phyloP scores from a whole-genome alignment of 2,888 invertebrate species.

The Polia nebulosa region DNA sequence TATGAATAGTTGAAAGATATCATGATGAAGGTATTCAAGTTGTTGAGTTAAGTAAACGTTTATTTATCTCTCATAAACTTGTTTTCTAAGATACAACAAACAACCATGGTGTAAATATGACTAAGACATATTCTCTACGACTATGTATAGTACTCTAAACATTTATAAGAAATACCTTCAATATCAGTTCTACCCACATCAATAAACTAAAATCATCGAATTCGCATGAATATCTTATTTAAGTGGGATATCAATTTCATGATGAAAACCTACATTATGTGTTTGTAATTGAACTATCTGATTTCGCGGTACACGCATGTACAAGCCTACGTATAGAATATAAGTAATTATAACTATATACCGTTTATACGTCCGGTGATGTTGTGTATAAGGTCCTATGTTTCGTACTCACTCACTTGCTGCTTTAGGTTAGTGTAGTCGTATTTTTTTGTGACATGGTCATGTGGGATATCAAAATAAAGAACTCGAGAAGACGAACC shows the following conservation, averaged over 20 bases:
- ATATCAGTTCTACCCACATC: conserved; percentile 8
- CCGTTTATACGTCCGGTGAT: not conserved
- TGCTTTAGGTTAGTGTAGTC: too few relatives aligned
- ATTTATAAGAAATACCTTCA: not conserved
- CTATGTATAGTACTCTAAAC: not conserved
- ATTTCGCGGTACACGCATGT: not conserved
- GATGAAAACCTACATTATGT: conserved; percentile 9
- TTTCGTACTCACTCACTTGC: too few relatives aligned
- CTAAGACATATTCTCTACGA: not conserved
- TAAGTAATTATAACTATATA: not conserved
- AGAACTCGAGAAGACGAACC: too few relatives aligned
- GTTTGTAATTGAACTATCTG: conserved; percentile 23
- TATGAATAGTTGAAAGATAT: conserved; percentile 23
- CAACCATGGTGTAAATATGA: not conserved
- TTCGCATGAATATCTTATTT: conserved; percentile 17
- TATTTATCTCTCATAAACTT: not conserved
- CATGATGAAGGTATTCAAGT: conserved; percentile 17
- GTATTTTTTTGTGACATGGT: too few relatives aligned
- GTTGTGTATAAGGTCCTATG: not conserved
- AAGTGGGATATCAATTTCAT: conserved; percentile 11
- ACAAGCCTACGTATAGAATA: not conserved
- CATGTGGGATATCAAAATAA: too few relatives aligned
- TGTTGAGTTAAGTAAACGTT: not conserved
- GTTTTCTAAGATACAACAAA: not conserved
- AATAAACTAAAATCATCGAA: conserved; percentile 4